Base-by-base conservation (phyloP, 2,888 invertebrate genomes). In the Chymomyza amoena region DNA sequence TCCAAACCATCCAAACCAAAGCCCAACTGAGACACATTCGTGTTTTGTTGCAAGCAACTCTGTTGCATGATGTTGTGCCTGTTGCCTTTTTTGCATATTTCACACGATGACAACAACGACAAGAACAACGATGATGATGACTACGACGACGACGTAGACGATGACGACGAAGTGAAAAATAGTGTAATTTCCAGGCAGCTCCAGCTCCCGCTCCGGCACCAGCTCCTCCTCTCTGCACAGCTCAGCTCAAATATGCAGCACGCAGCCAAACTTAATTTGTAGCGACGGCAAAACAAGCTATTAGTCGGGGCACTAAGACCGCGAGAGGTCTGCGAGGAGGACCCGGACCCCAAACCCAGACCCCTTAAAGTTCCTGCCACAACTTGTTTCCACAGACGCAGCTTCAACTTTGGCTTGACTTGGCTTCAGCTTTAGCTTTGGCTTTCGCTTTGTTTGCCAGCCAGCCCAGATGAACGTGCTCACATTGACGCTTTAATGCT, bases 251-350 rank as follows among this genome's bases (percentile, higher is more conserved):
- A 85, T 73, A 81, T 81, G 85, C 85, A 80, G 72, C 73, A 80
- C 80, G 80, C 79, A 83, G 83, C 85, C 80, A 83, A 84, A 86
- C 86, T 84, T 86, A 84, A 84, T 84, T 84, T 85, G 84, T 82
- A 72, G 82, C 84, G 86, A 86, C 82, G 82, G 84, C 82, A 82
- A 81, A 86, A 84, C 84, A 84, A 81, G 82, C 84, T 84, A 86
- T 84, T 84, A 84, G 86, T 84, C 78, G 78, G 78, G 62, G 61
- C 16, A 20, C 54, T n/a, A 16, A 20, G 54, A 20, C 54, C 20
- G 13, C 13, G 18, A 45, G 39, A 45, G 39, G n/a, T n/a, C n/a
- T n/a, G n/a, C 2, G 39, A 4, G 39, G 13, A 45, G 39, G 10
- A 13, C 13, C 4, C 57, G 9, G 13, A 28, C 57, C 57, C 57